A percentile compares a stretch with the other conserved stretches of the same genome.
These are phyloP conservation scores for Anolis carolinensis DNA, from an alignment of 2,113 vertebrate genomes.

Conservation along the genomic window DNA sequence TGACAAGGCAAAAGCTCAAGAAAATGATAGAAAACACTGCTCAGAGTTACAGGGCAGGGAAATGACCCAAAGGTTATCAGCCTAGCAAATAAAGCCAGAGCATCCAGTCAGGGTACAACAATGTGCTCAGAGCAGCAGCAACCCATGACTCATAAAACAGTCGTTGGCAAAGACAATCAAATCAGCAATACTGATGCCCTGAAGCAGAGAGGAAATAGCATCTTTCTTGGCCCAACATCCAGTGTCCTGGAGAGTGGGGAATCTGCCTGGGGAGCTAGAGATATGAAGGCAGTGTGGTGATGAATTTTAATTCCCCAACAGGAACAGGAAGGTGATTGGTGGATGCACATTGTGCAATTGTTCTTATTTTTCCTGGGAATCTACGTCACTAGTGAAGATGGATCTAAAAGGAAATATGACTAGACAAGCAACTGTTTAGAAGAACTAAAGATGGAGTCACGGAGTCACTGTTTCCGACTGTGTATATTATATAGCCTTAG, in stretches of 20 bases:
- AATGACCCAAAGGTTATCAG: background rate
- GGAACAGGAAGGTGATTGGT: slow-evolving; percentile 9
- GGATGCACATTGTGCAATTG: slow-evolving; percentile 39
- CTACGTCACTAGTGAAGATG: slow-evolving; percentile 45
- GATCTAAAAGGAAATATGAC: background rate
- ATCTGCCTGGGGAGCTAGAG: rapidly evolving
- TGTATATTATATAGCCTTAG: background rate
- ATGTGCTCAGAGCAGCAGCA: too few relatives aligned
- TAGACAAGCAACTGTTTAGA: background rate
- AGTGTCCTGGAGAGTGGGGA: background rate
- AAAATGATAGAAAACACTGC: background rate
- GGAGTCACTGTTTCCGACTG: background rate
- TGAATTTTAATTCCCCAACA: background rate
- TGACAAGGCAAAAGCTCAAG: background rate
- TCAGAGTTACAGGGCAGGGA: background rate
- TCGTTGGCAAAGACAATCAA: background rate
- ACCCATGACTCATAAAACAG: background rate
- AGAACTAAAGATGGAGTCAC: background rate
- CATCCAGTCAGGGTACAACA: too few relatives aligned
- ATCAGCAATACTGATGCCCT: background rate
- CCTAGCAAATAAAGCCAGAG: background rate
- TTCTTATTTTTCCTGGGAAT: slow-evolving; percentile 41
- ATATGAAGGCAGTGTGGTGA: background rate
- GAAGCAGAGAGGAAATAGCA: background rate
- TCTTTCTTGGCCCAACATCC: background rate